Evolutionary conservation across 2,113 vertebrate genomes (phyloP).

Genomic region (Eulemur macaco): DNA sequence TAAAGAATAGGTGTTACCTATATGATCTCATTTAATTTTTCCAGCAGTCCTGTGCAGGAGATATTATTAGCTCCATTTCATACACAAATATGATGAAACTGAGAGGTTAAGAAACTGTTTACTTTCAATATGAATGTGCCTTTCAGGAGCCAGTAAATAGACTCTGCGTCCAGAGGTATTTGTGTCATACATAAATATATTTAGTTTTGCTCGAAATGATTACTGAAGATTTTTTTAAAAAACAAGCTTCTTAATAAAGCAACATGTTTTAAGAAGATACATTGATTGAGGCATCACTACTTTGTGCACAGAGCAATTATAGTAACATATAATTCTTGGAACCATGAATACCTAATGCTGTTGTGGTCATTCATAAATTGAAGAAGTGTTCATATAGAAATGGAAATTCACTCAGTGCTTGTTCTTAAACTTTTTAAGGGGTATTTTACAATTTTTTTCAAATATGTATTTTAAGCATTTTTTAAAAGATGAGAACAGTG

Average conservation of each 20-base stretch:
- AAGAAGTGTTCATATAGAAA: not conserved
- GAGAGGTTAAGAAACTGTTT: not conserved
- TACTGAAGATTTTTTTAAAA: not conserved
- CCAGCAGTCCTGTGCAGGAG: not conserved
- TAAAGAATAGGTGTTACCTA: not conserved
- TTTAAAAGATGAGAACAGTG: not conserved
- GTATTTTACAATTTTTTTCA: not conserved
- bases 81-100: not conserved
- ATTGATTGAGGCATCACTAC: not conserved
- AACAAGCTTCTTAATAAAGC: constrained; percentile 6
- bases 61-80: not conserved
- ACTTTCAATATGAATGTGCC: not conserved
- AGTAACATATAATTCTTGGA: not conserved
- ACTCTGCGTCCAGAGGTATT: not conserved
- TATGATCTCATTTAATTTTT: not conserved
- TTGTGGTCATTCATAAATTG: not conserved
- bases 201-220: not conserved
- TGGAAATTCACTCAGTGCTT: not conserved
- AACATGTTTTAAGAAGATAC: not conserved
- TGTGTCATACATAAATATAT: not conserved
- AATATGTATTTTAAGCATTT: not conserved
- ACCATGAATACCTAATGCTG: not conserved
- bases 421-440: not conserved
- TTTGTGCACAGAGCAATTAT: not conserved
- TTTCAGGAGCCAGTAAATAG: not conserved